Evolutionary conservation across 2,797 vertebrate species (phyloP).

Genomic region (Notoglanidium macrostoma): DNA sequence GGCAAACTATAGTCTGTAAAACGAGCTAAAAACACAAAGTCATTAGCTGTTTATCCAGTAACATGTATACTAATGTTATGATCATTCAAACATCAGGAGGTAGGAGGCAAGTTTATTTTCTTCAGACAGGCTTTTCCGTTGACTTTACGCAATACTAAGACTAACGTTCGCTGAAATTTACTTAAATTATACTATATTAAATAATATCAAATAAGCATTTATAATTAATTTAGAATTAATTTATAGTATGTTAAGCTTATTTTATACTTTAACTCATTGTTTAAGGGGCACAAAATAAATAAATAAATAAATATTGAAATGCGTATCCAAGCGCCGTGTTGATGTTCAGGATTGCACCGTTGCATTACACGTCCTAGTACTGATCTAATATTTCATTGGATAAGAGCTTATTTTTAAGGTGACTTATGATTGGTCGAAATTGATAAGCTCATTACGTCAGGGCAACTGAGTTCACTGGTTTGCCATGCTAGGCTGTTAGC

Average conservation of each 20-base stretch:
- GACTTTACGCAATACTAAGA: slow-evolving; percentile 4
- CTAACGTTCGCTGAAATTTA: not conserved
- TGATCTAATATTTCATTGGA: slow-evolving; percentile 42
- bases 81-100: not conserved
- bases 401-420: not conserved
- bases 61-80: not conserved
- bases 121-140: not conserved
- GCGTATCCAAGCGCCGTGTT: slow-evolving; percentile 13
- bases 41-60: not conserved
- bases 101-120: not conserved
- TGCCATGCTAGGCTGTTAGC: slow-evolving; percentile 24
- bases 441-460: slow-evolving; percentile 10
- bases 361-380: not conserved
- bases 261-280: not conserved
- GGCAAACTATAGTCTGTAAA: not conserved
- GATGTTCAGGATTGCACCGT: not conserved
- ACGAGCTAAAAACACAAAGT: not conserved
- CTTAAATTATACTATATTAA: not conserved
- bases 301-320: not conserved
- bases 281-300: not conserved
- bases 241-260: not conserved
- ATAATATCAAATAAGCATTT: no score
- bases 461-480: not conserved
- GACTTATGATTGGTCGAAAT: slow-evolving; percentile 49
- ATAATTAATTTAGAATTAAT: not conserved